Evolutionary conservation across 2,888 invertebrate species (phyloP), one percentile per base, ranked within the genome.

Genomic region (Drosophila aldrichi): DNA sequence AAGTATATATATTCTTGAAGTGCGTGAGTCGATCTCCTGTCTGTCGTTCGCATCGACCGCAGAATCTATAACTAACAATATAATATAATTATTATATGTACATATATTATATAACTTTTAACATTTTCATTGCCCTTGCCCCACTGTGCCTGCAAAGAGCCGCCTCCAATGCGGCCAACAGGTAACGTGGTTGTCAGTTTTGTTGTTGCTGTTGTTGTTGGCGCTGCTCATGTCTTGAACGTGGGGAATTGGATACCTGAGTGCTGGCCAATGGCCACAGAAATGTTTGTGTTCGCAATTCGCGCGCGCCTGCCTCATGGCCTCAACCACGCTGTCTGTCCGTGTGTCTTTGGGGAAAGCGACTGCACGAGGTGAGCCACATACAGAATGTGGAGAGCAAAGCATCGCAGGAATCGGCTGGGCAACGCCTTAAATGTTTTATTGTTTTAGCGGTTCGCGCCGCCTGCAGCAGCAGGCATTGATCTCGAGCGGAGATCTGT

Each of bases 391-490:
- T 8, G n/a, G 25, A 40, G 20, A 34, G 40, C 4, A 20, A 4
- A 40, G 29, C 14, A 14, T n/a, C 8, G 56, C 38, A 70, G 63
- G 77, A 64, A 64, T 84, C 68, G 72, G 25, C 67, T 68, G 81
- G 88, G 82, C 81, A 82, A 82, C 86, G 82, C 89, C 89, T 83
- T 69, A 73, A 89, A 79, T 70, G 82, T 66, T 79, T 82, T 73
- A 76, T 82, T 82, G 88, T 82, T 84, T 83, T 70, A 41, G 32
- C 48, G 29, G 40, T 12, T 36, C 40, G 36, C 7, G 55, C 66
- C 80, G 88, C 63, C 82, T 48, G 46, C 38, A 40, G 36, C 38
- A 40, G 36, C 44, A 20, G 55, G 56, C 60, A 34, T 36, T 16
- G 44, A n/a, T 18, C 18, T 18, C 25, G 10, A 34, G 3, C 16